These are phyloP conservation scores for Pangasius larnaudii DNA, from an alignment of 2,797 vertebrate species.

Conservation along the genomic window DNA sequence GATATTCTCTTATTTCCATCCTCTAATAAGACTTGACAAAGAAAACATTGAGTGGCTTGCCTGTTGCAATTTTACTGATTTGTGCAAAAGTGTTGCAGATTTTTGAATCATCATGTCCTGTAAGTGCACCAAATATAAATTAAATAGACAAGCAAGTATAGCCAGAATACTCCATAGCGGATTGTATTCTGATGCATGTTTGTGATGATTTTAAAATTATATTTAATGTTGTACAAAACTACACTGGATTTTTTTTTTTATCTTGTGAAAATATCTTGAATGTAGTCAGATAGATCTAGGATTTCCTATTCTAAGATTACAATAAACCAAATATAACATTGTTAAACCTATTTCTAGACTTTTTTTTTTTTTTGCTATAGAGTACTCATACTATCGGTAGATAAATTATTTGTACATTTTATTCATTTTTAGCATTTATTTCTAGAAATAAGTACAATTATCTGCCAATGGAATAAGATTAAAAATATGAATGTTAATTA, in stretches of 20 bases:
- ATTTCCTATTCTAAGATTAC: not conserved
- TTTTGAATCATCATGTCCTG: not conserved
- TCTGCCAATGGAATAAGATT: not conserved
- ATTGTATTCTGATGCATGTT: not conserved
- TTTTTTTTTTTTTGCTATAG: not conserved
- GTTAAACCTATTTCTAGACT: not conserved
- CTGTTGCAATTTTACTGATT: not conserved
- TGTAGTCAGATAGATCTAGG: not conserved
- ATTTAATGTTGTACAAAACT: not conserved
- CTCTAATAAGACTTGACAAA: not conserved
- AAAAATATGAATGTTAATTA: too few species aligned
- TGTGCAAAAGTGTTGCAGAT: not conserved
- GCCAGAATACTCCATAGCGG: not conserved
- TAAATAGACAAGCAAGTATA: not conserved
- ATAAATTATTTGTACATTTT: not conserved
- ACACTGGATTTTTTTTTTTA: not conserved
- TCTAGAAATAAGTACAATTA: not conserved
- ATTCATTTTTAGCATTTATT: not conserved
- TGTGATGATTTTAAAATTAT: not conserved
- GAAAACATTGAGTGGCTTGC: not conserved
- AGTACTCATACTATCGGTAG: not conserved
- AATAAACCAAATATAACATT: not conserved
- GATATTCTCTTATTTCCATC: not conserved
- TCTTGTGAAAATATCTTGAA: not conserved
- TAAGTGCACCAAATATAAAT: not conserved